Percentiles rank a stretch among this genome's conserved stretches.
These are phyloP conservation scores for Probaryconus sp. DNA, from an alignment of 1,140 invertebrate genomes.

Conservation along the genomic window DNA sequence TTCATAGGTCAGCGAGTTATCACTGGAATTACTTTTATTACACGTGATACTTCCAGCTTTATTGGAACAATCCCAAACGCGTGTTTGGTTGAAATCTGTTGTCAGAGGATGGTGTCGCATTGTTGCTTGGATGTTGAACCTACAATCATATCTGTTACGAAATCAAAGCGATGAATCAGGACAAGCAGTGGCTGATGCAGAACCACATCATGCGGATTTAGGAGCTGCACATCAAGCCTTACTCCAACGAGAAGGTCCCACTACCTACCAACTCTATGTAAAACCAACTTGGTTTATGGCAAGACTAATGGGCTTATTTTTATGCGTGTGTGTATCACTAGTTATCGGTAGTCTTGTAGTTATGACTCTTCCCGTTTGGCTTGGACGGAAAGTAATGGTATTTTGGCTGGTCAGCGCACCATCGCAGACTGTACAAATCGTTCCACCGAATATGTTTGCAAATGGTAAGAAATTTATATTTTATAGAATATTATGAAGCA, in stretches of 20 bases:
- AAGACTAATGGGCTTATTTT: constrained; percentile 86
- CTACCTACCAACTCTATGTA: constrained; percentile 92
- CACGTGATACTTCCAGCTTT: constrained; percentile 97
- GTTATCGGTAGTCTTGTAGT: constrained; percentile 89
- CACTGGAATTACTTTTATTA: constrained; percentile 94
- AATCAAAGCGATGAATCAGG: constrained; percentile 79
- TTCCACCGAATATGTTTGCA: constrained; percentile 64
- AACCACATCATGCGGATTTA: constrained; percentile 80
- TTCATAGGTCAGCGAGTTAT: constrained; percentile 93
- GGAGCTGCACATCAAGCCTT: constrained; percentile 91
- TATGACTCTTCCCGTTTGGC: constrained; percentile 93
- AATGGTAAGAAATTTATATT: constrained; percentile 63
- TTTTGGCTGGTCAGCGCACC: constrained; percentile 85
- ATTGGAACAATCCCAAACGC: constrained; percentile 96
- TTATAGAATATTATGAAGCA: constrained; percentile 5
- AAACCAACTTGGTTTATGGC: constrained; percentile 90
- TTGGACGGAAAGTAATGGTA: constrained; percentile 92
- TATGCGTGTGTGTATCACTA: constrained; percentile 90
- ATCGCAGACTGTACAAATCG: constrained; percentile 71
- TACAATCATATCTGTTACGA: constrained; percentile 93
- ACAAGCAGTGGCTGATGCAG: constrained; percentile 73
- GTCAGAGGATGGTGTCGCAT: constrained; percentile 93
- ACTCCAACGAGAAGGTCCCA: constrained; percentile 86
- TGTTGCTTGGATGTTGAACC: constrained; percentile 90
- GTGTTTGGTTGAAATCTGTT: constrained; percentile 93